Conservation (phyloP, 2,888 invertebrate genomes). For the Patella pellucida region DNA sequence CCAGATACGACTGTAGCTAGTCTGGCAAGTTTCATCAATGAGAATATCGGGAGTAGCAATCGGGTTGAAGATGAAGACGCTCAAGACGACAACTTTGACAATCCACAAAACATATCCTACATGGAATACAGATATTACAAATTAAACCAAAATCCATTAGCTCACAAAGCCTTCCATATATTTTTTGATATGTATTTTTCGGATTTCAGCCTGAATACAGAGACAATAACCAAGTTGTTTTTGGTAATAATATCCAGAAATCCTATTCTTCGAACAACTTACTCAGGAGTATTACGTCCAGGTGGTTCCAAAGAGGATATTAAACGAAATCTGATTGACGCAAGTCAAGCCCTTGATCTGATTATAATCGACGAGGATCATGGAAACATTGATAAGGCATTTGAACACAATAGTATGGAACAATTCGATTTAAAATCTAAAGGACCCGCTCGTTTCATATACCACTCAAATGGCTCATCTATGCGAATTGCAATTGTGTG, state of each 20-base stretch:
- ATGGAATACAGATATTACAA: not conserved
- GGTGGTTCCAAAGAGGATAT: not conserved
- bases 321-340: not conserved
- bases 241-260: not conserved
- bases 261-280: not conserved
- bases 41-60: not conserved
- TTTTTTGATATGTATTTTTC: not conserved
- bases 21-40: constrained; percentile 26
- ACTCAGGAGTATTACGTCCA: not conserved
- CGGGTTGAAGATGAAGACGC: not conserved
- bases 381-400: not conserved
- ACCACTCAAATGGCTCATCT: not conserved
- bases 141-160: not conserved
- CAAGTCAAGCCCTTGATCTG: not conserved
- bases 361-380: not conserved
- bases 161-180: not conserved
- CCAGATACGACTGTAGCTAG: constrained; percentile 24
- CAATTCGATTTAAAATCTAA: not conserved
- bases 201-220: not conserved
- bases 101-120: not conserved
- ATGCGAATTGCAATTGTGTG: not conserved
- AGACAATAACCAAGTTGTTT: not conserved
- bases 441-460: not conserved
- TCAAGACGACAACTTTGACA: not conserved
- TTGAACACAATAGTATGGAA: not conserved